These are phyloP conservation scores for Delia radicum DNA, from an alignment of 1,140 invertebrate genomes.

Conservation along the genomic window DNA sequence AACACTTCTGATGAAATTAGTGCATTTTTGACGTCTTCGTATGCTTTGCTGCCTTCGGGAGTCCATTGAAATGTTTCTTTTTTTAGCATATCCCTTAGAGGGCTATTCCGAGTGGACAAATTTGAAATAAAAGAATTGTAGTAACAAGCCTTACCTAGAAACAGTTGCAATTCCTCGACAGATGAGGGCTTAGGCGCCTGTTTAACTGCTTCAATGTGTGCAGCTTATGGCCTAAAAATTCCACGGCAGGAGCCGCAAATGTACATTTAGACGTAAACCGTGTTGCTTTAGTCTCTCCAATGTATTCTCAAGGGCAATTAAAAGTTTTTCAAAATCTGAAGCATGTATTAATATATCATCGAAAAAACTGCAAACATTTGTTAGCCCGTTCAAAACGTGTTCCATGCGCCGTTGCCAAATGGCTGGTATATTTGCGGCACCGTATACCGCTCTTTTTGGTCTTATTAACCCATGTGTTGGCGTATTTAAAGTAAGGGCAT, in stretches of 20 bases:
- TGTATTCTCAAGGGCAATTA: constrained; percentile 9
- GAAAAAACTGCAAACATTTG: background rate
- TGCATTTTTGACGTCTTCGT: constrained; percentile 16
- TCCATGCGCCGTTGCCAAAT: constrained; percentile 34
- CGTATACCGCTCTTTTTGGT: constrained; percentile 32
- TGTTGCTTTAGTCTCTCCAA: constrained; percentile 22
- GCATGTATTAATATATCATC: constrained; percentile 19
- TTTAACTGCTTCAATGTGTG: constrained; percentile 41
- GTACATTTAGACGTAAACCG: constrained; percentile 26
- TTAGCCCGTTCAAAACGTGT: constrained; percentile 11
- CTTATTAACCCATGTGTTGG: constrained; percentile 32
- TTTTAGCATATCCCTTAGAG: constrained; percentile 3
- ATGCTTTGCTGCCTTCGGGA: background rate
- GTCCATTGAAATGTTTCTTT: constrained; percentile 5
- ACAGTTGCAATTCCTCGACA: constrained; percentile 2
- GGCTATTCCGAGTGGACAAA: background rate
- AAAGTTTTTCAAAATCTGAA: background rate
- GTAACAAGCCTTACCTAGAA: constrained; percentile 6
- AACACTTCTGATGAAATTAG: background rate
- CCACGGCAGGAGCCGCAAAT: constrained; percentile 10
- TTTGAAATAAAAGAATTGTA: constrained; percentile 14
- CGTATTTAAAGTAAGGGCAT: background rate
- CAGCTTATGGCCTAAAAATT: constrained; percentile 24
- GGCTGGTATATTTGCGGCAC: constrained; percentile 29
- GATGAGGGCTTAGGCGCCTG: constrained; percentile 26